Evolutionary conservation across 2,888 invertebrate genomes (phyloP), one percentile per base, ranked within the genome.

Genomic region (Tanypteryx hageni): DNA sequence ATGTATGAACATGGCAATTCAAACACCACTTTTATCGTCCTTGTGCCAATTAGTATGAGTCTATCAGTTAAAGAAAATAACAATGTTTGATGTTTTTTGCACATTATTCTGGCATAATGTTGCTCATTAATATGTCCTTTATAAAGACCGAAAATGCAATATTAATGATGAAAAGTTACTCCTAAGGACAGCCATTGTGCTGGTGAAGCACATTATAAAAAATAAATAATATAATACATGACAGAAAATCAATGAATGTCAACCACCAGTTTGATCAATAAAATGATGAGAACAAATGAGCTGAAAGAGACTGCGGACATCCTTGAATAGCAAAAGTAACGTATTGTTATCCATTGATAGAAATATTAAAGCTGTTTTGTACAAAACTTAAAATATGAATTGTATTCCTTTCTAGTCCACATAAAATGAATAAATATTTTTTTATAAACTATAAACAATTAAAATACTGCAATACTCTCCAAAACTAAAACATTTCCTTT

Each of bases 241-340:
- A 89, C 89, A 89, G 89, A 89, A 89, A 89, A 89, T 89, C 89
- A 89, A 89, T 89, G 89, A 61, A n/a, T 89, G 68, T 68, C 89
- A 89, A 89, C 89, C 89, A 89, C 31, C n/a, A 44, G 89, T 89
- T 89, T 89, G 89, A 89, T 89, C 89, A 89, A 89, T 89, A 89
- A 44, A 89, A 22, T 76, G 76, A 76, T 76, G 76, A 2, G 76
- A 76, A 76, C 10, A 27, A 27, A 76, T 76, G 76, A 27, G 27
- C 27, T 61, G 13, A 27, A 76, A 27, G 14, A 76, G 11, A 27
- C 22, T 27, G 27, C 13, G 4, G 76, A 76, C 22, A 11, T 76
- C 4, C 22, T 27, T 10, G 13, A 27, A 76, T n/a, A 76, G 44
- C 1, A 44, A 27, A 27, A 76, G 76, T 13, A 13, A 76, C 0